These are phyloP conservation scores for Jordanella pulchra DNA, from an alignment of 2,797 vertebrate species.

Conservation along the genomic window DNA sequence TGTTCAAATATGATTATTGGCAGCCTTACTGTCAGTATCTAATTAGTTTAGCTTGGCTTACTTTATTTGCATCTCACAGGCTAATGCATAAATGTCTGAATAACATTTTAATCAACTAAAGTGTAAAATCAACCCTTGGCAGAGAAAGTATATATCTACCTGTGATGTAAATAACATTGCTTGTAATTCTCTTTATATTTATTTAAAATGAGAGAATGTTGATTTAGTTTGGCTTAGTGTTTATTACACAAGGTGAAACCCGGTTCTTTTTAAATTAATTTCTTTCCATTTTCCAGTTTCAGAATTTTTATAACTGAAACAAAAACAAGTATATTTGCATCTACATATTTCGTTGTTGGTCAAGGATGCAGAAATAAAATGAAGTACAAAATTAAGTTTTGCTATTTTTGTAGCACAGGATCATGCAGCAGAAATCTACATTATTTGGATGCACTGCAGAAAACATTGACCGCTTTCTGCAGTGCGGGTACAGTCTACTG, in stretches of 20 bases:
- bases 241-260: constrained; percentile 3
- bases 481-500: no score
- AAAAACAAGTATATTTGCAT: neutral
- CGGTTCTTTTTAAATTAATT: neutral
- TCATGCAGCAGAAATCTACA: neutral
- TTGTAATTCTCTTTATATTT: neutral
- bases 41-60: constrained; percentile 1
- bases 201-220: neutral
- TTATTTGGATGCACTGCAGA: neutral
- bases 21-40: neutral
- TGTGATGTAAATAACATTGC: neutral
- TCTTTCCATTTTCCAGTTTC: neutral
- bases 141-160: neutral
- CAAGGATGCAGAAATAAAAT: neutral
- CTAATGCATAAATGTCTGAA: neutral
- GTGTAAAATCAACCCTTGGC: neutral
- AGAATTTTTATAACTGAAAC: neutral
- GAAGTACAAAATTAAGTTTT: neutral
- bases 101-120: neutral
- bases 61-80: neutral
- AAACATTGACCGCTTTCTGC: no score
- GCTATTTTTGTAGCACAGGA: neutral
- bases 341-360: neutral
- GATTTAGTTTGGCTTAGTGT: neutral
- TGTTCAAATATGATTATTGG: neutral